These are phyloP conservation scores for Daphoenositta chrysoptera DNA, from an alignment of 2,113 vertebrate species.

Conservation along the genomic window DNA sequence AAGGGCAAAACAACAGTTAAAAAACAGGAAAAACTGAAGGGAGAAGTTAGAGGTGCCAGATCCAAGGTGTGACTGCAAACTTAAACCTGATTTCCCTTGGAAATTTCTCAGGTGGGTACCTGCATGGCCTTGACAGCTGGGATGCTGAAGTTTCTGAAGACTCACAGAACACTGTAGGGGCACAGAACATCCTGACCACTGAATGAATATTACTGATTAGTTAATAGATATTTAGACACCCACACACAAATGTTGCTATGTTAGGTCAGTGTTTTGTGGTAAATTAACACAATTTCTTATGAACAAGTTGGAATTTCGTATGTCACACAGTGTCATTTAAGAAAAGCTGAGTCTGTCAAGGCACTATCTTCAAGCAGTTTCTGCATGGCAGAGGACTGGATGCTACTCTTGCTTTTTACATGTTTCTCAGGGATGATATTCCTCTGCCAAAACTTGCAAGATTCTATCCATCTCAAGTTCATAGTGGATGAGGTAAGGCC, in stretches of 20 bases:
- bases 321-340: neutral
- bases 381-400: neutral
- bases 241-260: neutral
- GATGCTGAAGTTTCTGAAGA: neutral
- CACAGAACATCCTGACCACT: neutral
- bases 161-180: neutral
- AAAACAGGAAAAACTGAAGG: neutral
- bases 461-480: neutral
- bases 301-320: neutral
- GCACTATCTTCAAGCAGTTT: neutral
- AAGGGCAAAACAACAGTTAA: neutral
- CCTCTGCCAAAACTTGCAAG: neutral
- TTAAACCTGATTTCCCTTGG: neutral
- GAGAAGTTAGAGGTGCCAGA: neutral
- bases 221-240: neutral
- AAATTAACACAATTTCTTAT: neutral
- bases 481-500: conserved; percentile 23
- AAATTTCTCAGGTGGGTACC: neutral
- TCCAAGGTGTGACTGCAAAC: neutral
- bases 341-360: neutral
- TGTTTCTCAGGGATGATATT: neutral
- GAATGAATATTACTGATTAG: neutral
- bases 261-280: neutral
- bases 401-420: neutral
- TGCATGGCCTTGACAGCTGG: neutral